phyloP scores from a whole-genome alignment of 1,140 invertebrate genomes.

The Panagrolaimus sp. region DNA sequence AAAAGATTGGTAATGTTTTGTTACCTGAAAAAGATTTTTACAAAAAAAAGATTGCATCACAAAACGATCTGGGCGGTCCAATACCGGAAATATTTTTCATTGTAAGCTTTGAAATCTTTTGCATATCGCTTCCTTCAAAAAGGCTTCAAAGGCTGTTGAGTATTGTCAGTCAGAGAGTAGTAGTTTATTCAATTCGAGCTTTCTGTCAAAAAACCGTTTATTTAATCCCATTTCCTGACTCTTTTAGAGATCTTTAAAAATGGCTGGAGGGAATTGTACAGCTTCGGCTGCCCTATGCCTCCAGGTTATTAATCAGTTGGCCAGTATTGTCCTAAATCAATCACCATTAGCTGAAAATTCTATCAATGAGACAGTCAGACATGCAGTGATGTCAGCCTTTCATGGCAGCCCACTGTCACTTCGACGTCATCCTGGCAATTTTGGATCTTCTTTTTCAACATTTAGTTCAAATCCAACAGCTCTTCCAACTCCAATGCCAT shows the following conservation, averaged over 20 bases:
- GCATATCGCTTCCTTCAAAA: constrained; percentile 6
- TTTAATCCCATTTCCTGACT: not conserved
- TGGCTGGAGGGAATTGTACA: constrained; percentile 30
- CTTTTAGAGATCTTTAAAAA: not conserved
- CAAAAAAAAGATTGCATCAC: not conserved
- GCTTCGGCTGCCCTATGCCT: constrained; percentile 31
- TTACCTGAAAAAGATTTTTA: constrained; percentile 15
- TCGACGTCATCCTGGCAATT: constrained; percentile 10
- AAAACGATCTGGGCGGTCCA: constrained; percentile 16
- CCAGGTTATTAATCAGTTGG: constrained; percentile 29
- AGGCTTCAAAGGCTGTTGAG: not conserved
- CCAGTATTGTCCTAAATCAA: constrained; percentile 23
- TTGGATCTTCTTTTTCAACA: constrained; percentile 1
- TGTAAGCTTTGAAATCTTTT: not conserved
- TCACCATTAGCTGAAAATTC: not conserved
- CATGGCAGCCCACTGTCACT: not conserved
- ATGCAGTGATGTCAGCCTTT: constrained; percentile 8
- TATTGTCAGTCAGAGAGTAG: not conserved
- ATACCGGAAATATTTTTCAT: constrained; percentile 7
- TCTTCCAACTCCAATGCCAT: constrained; percentile 16
- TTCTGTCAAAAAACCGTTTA: not conserved
- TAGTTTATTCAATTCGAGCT: constrained; percentile 1
- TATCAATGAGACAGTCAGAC: constrained; percentile 1
- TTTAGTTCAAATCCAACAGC: not conserved
- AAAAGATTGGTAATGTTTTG: not conserved